Evolutionary conservation across 2,797 vertebrate species (phyloP).

Genomic region (Coregonus sp.): DNA sequence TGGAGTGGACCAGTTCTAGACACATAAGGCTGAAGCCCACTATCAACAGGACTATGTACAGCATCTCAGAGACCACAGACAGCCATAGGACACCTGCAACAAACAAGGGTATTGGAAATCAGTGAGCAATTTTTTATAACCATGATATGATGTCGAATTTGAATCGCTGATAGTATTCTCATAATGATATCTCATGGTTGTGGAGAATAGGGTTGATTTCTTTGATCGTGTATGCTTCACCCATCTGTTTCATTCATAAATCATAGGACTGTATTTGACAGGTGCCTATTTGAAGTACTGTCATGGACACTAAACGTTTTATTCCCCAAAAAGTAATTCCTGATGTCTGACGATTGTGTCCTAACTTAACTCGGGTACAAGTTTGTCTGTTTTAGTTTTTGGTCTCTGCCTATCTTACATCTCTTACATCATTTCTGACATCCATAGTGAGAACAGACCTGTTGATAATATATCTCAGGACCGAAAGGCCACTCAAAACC

Average conservation of each 20-base stretch:
- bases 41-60: constrained; percentile 90
- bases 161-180: too few relatives aligned
- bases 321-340: too few relatives aligned
- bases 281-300: too few relatives aligned
- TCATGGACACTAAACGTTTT: too few relatives aligned
- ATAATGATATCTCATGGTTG: too few relatives aligned
- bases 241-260: too few relatives aligned
- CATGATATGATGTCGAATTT: too few relatives aligned
- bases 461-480: constrained; percentile 4
- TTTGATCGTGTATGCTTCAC: too few relatives aligned
- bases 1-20: constrained; percentile 91
- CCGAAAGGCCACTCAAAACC: neutral
- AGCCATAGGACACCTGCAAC: constrained; percentile 91
- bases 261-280: too few relatives aligned
- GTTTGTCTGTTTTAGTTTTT: neutral
- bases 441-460: neutral
- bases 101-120: constrained; percentile 8
- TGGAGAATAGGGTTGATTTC: too few relatives aligned
- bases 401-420: constrained; percentile 4
- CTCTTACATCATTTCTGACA: neutral
- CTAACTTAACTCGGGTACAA: neutral
- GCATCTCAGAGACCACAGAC: constrained; percentile 91
- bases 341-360: too few relatives aligned
- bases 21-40: constrained; percentile 98
- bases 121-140: too few relatives aligned